Evolutionary conservation across 1,140 invertebrate species (phyloP), one percentile per base, ranked within the genome.

Genomic region (Pseudomyrmex concolor): DNA sequence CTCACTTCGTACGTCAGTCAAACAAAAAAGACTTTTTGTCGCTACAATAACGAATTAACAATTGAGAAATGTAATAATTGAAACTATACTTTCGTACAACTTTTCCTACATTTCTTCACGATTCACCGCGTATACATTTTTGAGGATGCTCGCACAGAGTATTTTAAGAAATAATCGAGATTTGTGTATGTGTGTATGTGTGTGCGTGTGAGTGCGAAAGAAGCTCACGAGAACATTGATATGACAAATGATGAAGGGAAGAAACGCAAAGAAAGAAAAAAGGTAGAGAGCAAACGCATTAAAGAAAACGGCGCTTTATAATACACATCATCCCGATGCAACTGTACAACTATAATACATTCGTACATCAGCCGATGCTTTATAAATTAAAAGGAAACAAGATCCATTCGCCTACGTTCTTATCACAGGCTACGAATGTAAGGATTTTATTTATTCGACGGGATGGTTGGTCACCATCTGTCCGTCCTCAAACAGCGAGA

Each of bases 331-430:
- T 71, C 55, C 73, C 76, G 76, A 83, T 83, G 83, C 77, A 82
- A 84, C 83, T 84, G 68, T 85, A 85, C 84, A 85, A 83, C 68
- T 85, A 85, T 85, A 85, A 85, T 85, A 85, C 78, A 85, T 63
- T 51, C 67, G 59, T 68, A 83, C 70, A 74, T 85, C 70, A 83
- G 78, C 57, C 70, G 45, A 85, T 83, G 51, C 25, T 66, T 34
- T 5, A 84, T 74, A 83, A 85, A 85, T 83, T 51, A 71, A 74
- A 63, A 5, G 51, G 8, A 81, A 81, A 73, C 19, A 54, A 84
- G 59, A 22, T 73, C 51, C 78, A 67, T 84, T 82, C 76, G 83
- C 66, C 59, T 83, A 72, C 50, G 68, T 82, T 82, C 76, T 71
- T 84, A 84, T 84, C 77, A 84, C 83, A 84, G 83, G 76, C 60